Base-by-base conservation (phyloP, 1,140 invertebrate species). In the Stratiolaelaps scimitus region DNA sequence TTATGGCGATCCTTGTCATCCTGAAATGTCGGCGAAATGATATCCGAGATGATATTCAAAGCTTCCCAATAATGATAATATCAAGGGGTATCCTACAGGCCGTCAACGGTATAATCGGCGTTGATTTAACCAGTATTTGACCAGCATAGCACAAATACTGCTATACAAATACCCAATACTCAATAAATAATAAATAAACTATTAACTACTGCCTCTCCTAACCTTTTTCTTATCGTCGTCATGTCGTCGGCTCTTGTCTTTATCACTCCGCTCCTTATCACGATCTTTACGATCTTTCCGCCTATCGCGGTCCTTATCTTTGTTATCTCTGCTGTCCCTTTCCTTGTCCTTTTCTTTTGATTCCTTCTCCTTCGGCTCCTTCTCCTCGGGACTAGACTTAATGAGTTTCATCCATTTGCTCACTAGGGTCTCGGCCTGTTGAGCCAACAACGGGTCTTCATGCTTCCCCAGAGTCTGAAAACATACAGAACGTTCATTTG, bases 1-100 rank as follows among this genome's bases (percentile, higher is more conserved):
- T 60, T 60, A 34, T 60, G 53, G 2, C 53, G 79, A 20, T 76
- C 74, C 46, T 74, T 77, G n/a, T 78, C 76, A 53, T 76, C 76
- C 20, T 70, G 47, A 20, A 72, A 40, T 40, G 4, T 40, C 4
- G 10, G 4, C 34, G 5, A 40, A 10, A 4, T 40, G n/a, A n/a
- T n/a, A n/a, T n/a, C n/a, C n/a, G n/a, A n/a, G n/a, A n/a, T n/a
- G n/a, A n/a, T n/a, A n/a, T n/a, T n/a, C n/a, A n/a, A n/a, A n/a
- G n/a, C n/a, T n/a, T n/a, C n/a, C n/a, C n/a, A n/a, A n/a, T n/a
- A n/a, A n/a, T n/a, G n/a, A n/a, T n/a, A n/a, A n/a, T n/a, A n/a
- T n/a, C n/a, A n/a, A n/a, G n/a, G n/a, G n/a, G n/a, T n/a, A n/a
- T n/a, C n/a, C n/a, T n/a, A n/a, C n/a, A n/a, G n/a, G n/a, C n/a